phyloP scores from a whole-genome alignment of 92 coral and sea anemone species.

The Galaxea fascicularis region DNA sequence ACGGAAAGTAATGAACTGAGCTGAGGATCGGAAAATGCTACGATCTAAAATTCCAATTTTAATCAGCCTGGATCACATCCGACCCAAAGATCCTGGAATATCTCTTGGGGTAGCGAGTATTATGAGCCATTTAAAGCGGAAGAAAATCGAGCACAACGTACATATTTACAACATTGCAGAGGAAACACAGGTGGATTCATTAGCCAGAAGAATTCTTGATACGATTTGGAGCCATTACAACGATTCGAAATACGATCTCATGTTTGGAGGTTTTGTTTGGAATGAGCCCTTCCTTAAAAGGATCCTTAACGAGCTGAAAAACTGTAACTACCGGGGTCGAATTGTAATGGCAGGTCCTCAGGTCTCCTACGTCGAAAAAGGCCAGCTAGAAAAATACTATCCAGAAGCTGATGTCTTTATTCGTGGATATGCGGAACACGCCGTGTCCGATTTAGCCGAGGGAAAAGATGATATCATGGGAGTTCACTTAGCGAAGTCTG shows the following conservation, averaged over 20 bases:
- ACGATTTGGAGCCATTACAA: slow-evolving; percentile 39
- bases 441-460: slow-evolving; percentile 43
- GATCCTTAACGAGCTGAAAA: slow-evolving; percentile 33
- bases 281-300: slow-evolving; percentile 53
- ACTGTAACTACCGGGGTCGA: slow-evolving; percentile 44
- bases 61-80: slow-evolving; percentile 51
- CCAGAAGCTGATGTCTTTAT: slow-evolving; percentile 52
- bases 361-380: slow-evolving; percentile 54
- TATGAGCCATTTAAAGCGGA: slow-evolving; percentile 35
- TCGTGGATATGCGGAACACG: slow-evolving; percentile 61
- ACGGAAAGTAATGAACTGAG: too few species aligned
- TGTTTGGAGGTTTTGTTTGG: slow-evolving; percentile 65
- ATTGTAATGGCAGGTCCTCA: slow-evolving; percentile 61
- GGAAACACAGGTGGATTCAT: slow-evolving; percentile 21
- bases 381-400: slow-evolving; percentile 46
- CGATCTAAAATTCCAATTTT: slow-evolving; percentile 45
- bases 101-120: slow-evolving; percentile 55
- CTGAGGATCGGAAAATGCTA: slow-evolving; percentile 15
- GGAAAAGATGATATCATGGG: slow-evolving; percentile 41
- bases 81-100: slow-evolving; percentile 49
- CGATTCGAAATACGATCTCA: slow-evolving; percentile 33
- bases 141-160: slow-evolving; percentile 31
- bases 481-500: slow-evolving; percentile 28
- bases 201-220: slow-evolving; percentile 33
- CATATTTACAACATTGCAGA: slow-evolving; percentile 49